Evolutionary conservation across 92 coral and sea anemone genomes (phyloP), one percentile per base, ranked within the genome.

Genomic region (Isaurus tuberculatus): DNA sequence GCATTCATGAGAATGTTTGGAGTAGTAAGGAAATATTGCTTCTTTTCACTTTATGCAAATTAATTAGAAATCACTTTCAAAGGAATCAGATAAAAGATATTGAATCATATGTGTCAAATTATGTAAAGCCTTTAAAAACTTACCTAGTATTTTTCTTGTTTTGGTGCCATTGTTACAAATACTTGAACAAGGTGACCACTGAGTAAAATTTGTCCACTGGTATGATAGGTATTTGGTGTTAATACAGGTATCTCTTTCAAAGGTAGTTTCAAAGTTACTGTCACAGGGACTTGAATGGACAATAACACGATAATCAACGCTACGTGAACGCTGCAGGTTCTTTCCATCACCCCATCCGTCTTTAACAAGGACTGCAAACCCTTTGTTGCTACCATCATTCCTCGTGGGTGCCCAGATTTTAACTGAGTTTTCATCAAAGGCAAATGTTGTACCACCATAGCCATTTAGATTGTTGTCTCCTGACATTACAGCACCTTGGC

Each of bases 341-440:
- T 74, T 58, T 3, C 74, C 83, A 37, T 89, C 79, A 2, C 99
- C 98, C 99, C 99, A 97, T 2, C 98, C 97, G 14, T 84, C 73
- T 20, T 92, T 92, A 17, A 97, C 91, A 2, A 97, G 93, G 22
- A 92, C 87, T 19, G 91, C 89, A 77, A 90, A 94, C 6, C 99
- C 99, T 17, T 84, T 87, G 42, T 87, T 88, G 27, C 97, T 89
- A 28, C 86, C 92, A 42, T 90, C 91, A 42, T 88, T 81, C 60
- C 70, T 88, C 53, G 90, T 87, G 19, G 99, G 99, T 11, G 94
- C 91, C 99, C 99, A 96, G 14, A 96, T 84, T 26, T 98, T 97
- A 61, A 96, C 81, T 27, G 71, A 69, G 64, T 94, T 94, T 26
- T 94, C 83, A 68, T 96, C 87, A 85, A 92, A 96, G 10, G 97